Evolutionary conservation across 1,140 invertebrate species (phyloP), one percentile per base, ranked within the genome.

Genomic region (Cyclargus thomasi): DNA sequence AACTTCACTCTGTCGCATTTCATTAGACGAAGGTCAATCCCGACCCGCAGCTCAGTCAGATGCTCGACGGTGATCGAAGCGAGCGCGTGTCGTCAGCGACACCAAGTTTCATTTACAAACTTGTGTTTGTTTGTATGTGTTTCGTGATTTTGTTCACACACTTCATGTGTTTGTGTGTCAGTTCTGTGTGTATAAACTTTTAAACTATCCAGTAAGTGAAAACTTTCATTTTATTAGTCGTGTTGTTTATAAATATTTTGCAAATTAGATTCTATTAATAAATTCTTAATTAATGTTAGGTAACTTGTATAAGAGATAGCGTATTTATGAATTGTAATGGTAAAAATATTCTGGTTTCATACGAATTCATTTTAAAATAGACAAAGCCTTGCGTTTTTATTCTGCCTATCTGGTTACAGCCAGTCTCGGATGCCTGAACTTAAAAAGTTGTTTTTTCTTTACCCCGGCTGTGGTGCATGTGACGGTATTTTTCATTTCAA

Each of bases 11-110:
- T 23, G 68, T 66, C 75, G 78, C 76, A 76, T 80, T 80, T 85
- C 75, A 85, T 82, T 82, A 78, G 59, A 55, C 78, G 83, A 85
- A 85, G 83, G 80, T 81, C 81, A 83, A 72, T 67, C 69, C 57
- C 67, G 68, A 62, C 39, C 67, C 65, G 70, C 75, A 74, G 39
- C 17, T 29, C 55, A 11, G 18, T 59, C 77, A 79, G 77, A 71
- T 79, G 72, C 73, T 68, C 62, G 21, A 36, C 62, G 68, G 62
- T 71, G 16, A 4, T 16, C 55, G 55, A 17, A 20, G 55, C 10
- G 17, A 18, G 11, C 55, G 55, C 55, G 17, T 59, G 55, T 59
- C 55, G 17, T 11, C 18, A 18, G 10, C 2, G 1, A 11, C 18
- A 18, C 39, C 2, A 16, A 11, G 11, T 47, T 47, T 47, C 3